Evolutionary conservation across 1,140 invertebrate species (phyloP).

Genomic region (Bombus polaris): DNA sequence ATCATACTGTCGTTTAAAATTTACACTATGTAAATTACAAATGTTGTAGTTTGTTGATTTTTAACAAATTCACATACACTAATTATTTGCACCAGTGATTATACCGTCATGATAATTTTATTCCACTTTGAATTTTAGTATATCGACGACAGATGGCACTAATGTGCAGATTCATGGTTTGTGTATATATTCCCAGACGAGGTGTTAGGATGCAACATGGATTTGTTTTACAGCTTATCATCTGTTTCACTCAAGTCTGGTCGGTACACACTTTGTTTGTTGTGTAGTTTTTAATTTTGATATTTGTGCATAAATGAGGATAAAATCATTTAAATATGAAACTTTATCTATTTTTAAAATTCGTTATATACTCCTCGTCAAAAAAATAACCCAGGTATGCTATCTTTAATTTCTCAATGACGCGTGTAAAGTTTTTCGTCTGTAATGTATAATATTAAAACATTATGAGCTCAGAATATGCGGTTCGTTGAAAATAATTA

Average conservation of each 20-base stretch:
- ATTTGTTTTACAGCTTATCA: background rate
- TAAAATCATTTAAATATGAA: no score
- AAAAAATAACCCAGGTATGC: no score
- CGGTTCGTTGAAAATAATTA: no score
- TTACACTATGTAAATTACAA: background rate
- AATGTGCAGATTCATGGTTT: background rate
- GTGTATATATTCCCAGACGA: background rate
- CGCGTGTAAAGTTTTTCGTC: no score
- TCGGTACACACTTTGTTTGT: no score
- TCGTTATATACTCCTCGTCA: no score
- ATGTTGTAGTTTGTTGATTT: background rate
- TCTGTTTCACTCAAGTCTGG: background rate
- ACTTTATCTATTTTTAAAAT: no score
- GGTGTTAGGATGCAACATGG: background rate
- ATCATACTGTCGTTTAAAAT: conserved; percentile 1
- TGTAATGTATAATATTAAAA: no score
- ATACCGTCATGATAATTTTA: conserved; percentile 17
- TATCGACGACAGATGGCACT: conserved; percentile 12
- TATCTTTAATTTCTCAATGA: no score
- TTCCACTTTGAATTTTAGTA: background rate
- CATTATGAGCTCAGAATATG: no score
- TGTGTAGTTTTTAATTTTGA: no score
- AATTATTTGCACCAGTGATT: conserved; percentile 26
- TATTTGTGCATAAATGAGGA: no score
- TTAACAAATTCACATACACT: conserved; percentile 6